Evolutionary conservation across 2,888 invertebrate species (phyloP).

Genomic region (Nasonia oneida): DNA sequence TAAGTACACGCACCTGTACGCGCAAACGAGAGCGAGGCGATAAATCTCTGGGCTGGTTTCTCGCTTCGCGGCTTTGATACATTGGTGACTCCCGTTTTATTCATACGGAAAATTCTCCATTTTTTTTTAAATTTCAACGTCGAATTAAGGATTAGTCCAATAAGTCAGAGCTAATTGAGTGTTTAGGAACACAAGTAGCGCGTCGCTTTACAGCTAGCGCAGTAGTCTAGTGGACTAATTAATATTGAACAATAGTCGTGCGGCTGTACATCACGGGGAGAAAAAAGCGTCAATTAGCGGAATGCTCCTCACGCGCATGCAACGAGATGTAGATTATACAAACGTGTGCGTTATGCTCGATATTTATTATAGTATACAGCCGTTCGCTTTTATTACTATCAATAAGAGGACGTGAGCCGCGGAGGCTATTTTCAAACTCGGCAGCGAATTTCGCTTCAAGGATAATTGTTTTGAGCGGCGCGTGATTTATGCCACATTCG

Average conservation of each 20-base stretch:
- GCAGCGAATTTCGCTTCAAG: slow-evolving; percentile 24
- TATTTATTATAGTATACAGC: background rate
- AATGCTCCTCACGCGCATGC: background rate
- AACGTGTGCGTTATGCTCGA: background rate
- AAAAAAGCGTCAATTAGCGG: background rate
- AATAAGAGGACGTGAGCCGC: background rate
- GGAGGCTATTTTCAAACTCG: background rate
- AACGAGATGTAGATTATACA: background rate
- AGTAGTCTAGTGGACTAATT: background rate
- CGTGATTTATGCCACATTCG: slow-evolving; percentile 44
- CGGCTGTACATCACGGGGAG: background rate
- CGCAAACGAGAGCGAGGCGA: background rate
- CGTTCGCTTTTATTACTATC: background rate
- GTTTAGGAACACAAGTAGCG: background rate
- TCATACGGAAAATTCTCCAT: background rate
- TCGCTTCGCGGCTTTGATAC: background rate
- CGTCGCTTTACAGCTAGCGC: no score
- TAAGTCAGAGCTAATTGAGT: slow-evolving; percentile 20
- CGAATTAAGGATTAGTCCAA: background rate
- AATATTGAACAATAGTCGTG: background rate
- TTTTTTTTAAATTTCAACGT: background rate
- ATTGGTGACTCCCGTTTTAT: background rate
- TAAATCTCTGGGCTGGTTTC: background rate
- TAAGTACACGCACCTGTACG: background rate
- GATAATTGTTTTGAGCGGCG: slow-evolving; percentile 45